Evolutionary conservation across 1,140 invertebrate species (phyloP).

Genomic region (Micrasema minimum): DNA sequence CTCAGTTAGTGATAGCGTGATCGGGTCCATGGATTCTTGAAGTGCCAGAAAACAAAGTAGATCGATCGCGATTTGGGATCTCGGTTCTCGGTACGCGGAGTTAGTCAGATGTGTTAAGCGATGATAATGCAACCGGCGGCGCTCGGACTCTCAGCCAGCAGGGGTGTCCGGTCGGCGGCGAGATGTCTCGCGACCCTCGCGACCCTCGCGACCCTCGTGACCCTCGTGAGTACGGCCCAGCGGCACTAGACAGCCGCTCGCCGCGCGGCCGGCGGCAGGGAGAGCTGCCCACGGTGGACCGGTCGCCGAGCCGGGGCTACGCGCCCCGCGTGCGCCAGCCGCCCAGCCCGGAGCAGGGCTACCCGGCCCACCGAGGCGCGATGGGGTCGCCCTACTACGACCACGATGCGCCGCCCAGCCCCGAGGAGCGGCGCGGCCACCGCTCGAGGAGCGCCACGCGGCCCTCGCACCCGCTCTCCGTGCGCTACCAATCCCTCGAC

Average conservation of each 20-base stretch:
- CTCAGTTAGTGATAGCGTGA: too few relatives aligned
- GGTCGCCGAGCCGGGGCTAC: conserved; percentile 81
- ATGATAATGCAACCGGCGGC: conserved; percentile 19
- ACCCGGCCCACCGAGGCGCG: conserved; percentile 54
- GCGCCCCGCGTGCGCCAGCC: conserved; percentile 65
- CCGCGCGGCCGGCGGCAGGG: conserved; percentile 72
- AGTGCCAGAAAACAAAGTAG: too few relatives aligned
- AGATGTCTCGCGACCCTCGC: conserved; percentile 3
- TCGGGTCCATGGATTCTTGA: neutral
- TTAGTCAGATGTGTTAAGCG: conserved; percentile 21
- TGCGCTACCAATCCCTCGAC: conserved; percentile 82
- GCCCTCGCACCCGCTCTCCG: conserved; percentile 66
- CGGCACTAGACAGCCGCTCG: conserved; percentile 69
- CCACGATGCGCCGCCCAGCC: conserved; percentile 79
- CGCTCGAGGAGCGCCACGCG: conserved; percentile 71
- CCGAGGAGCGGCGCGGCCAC: conserved; percentile 74
- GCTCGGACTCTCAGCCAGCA: neutral
- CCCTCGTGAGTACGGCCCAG: conserved; percentile 77
- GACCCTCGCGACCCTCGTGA: conserved; percentile 63
- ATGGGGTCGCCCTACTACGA: conserved; percentile 76
- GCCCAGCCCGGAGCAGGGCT: conserved; percentile 44
- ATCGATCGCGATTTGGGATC: neutral
- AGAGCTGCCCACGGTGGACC: conserved; percentile 85
- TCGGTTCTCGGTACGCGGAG: neutral
- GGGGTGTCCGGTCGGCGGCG: conserved; percentile 2